Base-by-base conservation (phyloP, 1,140 invertebrate species). In the Adoxophyes honmai region DNA sequence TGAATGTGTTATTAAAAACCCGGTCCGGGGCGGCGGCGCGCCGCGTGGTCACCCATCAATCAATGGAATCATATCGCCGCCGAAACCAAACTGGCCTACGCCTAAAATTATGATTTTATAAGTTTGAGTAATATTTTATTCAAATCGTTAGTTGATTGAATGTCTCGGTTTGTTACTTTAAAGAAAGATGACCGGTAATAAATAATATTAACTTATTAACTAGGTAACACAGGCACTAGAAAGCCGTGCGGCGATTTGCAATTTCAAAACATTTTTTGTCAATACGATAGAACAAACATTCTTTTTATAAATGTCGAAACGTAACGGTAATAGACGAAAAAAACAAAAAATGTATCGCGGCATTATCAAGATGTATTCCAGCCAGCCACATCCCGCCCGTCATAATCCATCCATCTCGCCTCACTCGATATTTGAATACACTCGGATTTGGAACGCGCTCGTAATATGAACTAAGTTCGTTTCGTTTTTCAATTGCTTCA, bases 401-500 rank as follows among this genome's bases (percentile, higher is more conserved):
- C 77, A 84, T 79, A 83, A 86, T 82, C 79, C 76, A 86, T 82
- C 79, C 76, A 77, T 80, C 79, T 80, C 75, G 68, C 35, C 63
- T 39, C 55, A 68, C 77, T 80, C 78, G 80, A 84, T 84, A 81
- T 86, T 82, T 84, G 80, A 86, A 85, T 86, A 82, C 78, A 75
- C 74, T 78, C 75, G 78, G 81, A 85, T 86, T 83, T 81, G 81
- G 80, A 79, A 79, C 81, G 75, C 62, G 74, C 67, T 66, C 67
- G 79, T 78, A 85, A 87, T 74, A 75, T 70, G 81, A 87, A 79
- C 80, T 85, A 78, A 64, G 68, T 75, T 60, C 79, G 84, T 75
- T 84, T 88, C 81, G 80, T 85, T 86, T 88, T 85, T 84, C 80
- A 83, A 86, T 85, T 85, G 81, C 80, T 84, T 81, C 81, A 81